Evolutionary conservation across 1,140 invertebrate species (phyloP).

Genomic region (Drosophila sp.): DNA sequence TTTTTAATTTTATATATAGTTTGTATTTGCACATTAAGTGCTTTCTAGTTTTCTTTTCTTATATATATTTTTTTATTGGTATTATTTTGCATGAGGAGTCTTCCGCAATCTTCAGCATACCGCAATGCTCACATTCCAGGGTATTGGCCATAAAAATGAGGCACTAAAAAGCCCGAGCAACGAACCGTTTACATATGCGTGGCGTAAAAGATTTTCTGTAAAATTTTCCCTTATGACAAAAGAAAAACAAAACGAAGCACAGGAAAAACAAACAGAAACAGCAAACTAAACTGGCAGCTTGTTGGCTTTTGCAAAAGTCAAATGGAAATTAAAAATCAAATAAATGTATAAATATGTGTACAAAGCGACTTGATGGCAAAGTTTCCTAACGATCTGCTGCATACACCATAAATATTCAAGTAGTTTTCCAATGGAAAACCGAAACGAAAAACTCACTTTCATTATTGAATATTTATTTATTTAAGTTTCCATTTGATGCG

Average conservation of each 20-base stretch:
- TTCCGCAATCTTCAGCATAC: background rate
- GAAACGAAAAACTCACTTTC: background rate
- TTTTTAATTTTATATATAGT: no score
- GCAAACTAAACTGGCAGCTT: conserved; percentile 43
- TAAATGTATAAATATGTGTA: conserved; percentile 60
- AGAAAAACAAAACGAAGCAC: conserved; percentile 3
- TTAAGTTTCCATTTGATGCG: conserved; percentile 51
- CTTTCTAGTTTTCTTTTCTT: no score
- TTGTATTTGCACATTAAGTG: no score
- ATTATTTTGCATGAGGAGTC: no score
- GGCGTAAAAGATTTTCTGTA: conserved; percentile 42
- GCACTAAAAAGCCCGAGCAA: conserved; percentile 36
- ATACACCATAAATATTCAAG: conserved; percentile 68
- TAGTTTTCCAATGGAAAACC: conserved; percentile 61
- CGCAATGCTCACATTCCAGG: background rate
- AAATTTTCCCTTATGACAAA: conserved; percentile 79
- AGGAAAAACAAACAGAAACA: conserved; percentile 41
- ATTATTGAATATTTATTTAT: conserved; percentile 41
- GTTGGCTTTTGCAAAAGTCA: conserved; percentile 49
- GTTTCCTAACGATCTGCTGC: conserved; percentile 39
- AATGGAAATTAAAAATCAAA: conserved; percentile 74
- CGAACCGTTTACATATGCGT: conserved; percentile 32
- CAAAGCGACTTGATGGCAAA: conserved; percentile 2
- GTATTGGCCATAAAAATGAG: conserved; percentile 13
- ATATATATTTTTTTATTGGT: no score